Evolutionary conservation across 2,113 vertebrate genomes (phyloP).

Genomic region (Clupea harengus): DNA sequence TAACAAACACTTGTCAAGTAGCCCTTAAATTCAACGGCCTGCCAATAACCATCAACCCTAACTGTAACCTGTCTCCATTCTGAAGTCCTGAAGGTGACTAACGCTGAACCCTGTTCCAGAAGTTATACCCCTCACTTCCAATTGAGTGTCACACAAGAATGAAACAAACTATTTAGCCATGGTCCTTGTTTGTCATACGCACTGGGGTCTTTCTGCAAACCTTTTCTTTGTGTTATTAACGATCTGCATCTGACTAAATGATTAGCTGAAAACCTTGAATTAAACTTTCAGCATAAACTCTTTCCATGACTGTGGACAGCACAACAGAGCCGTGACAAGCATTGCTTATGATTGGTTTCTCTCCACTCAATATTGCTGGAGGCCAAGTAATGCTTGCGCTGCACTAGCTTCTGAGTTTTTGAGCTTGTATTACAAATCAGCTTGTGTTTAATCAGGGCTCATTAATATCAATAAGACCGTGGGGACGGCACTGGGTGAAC

Average conservation of each 20-base stretch:
- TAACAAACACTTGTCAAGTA: too few relatives aligned
- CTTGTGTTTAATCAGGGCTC: not conserved
- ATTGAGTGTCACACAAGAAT: not conserved
- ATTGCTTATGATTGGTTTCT: not conserved
- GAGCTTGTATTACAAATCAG: slow-evolving; percentile 12
- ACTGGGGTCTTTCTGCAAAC: not conserved
- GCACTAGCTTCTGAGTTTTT: not conserved
- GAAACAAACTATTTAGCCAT: not conserved
- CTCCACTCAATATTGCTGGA: not conserved
- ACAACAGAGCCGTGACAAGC: not conserved
- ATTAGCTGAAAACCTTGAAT: not conserved
- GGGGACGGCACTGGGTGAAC: not conserved
- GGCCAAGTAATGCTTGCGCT: not conserved
- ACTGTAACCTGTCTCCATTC: not conserved
- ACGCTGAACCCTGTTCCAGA: too few relatives aligned
- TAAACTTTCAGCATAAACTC: not conserved
- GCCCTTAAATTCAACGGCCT: not conserved
- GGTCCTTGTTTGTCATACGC: not conserved
- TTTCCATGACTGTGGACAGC: not conserved
- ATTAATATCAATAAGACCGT: slow-evolving; percentile 20
- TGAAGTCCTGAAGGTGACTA: too few relatives aligned
- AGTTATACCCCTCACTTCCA: not conserved
- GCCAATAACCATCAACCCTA: not conserved
- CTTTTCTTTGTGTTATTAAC: not conserved
- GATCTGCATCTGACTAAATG: not conserved